Evolutionary conservation across 2,888 invertebrate species (phyloP).

Genomic region (Blera fallax): DNA sequence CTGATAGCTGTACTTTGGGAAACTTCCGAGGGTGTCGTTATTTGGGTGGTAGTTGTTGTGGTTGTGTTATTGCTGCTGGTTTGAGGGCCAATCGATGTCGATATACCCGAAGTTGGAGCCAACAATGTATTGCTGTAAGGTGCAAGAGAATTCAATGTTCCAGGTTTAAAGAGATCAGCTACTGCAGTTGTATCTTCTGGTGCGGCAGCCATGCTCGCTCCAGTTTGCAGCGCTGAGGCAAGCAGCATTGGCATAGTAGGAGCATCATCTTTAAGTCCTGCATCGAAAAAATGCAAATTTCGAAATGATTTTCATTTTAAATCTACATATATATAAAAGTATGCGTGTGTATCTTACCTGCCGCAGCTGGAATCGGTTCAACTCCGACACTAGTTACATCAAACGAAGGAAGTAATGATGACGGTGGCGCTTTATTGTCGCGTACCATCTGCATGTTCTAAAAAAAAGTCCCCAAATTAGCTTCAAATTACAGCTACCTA

Average conservation of each 20-base stretch:
- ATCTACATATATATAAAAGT: neutral
- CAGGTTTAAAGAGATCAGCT: conserved; percentile 62
- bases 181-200: conserved; percentile 60
- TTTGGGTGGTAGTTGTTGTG: conserved; percentile 75
- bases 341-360: conserved; percentile 22
- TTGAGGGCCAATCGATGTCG: conserved; percentile 61
- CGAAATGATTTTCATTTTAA: neutral
- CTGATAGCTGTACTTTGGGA: conserved; percentile 88
- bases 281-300: neutral
- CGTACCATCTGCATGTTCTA: conserved; percentile 73
- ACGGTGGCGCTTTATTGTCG: conserved; percentile 74
- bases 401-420: conserved; percentile 71
- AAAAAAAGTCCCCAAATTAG: conserved; percentile 25
- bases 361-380: conserved; percentile 27
- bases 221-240: conserved; percentile 61
- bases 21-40: conserved; percentile 82
- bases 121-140: conserved; percentile 56
- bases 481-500: neutral
- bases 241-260: conserved; percentile 60
- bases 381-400: conserved; percentile 53
- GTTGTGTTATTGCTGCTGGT: conserved; percentile 70
- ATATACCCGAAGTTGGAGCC: conserved; percentile 45
- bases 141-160: conserved; percentile 45
- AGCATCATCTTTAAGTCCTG: conserved; percentile 56
- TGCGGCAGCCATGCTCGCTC: conserved; percentile 41